Conservation (phyloP, 2,888 invertebrate species). For the Thecophora atra region DNA sequence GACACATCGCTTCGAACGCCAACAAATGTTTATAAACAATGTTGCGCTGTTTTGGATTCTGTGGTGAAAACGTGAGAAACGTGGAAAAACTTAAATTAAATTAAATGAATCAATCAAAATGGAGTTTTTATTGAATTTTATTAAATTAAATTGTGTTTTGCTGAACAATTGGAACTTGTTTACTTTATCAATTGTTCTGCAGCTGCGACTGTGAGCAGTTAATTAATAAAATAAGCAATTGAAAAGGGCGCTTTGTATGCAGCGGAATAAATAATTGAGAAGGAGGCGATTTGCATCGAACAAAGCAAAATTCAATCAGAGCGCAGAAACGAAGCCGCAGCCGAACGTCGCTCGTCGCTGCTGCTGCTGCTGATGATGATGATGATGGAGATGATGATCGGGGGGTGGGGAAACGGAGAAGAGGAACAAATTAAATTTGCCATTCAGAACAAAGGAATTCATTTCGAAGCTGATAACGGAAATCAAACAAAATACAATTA, state of each 20-base stretch:
- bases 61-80: no score
- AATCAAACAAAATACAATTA: constrained; percentile 57
- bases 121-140: no score
- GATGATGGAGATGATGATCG: constrained; percentile 10
- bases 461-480: constrained; percentile 55
- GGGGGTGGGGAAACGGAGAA: no score
- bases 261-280: constrained; percentile 28
- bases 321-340: constrained; percentile 39
- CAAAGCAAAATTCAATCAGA: constrained; percentile 57
- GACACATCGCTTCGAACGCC: no score
- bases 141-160: constrained; percentile 11
- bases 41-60: no score
- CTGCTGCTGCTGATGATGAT: constrained; percentile 5
- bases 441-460: constrained; percentile 43
- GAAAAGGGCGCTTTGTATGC: background rate
- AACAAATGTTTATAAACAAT: no score
- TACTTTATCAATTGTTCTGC: constrained; percentile 31
- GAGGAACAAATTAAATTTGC: background rate
- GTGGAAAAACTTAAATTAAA: no score
- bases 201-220: background rate
- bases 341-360: constrained; percentile 5
- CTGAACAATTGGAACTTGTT: constrained; percentile 31
- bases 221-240: constrained; percentile 28
- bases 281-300: constrained; percentile 35
- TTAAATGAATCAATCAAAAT: no score